Evolutionary conservation across 23 tunicate species (phyloP).

Genomic region (Halocynthia roretzi): DNA sequence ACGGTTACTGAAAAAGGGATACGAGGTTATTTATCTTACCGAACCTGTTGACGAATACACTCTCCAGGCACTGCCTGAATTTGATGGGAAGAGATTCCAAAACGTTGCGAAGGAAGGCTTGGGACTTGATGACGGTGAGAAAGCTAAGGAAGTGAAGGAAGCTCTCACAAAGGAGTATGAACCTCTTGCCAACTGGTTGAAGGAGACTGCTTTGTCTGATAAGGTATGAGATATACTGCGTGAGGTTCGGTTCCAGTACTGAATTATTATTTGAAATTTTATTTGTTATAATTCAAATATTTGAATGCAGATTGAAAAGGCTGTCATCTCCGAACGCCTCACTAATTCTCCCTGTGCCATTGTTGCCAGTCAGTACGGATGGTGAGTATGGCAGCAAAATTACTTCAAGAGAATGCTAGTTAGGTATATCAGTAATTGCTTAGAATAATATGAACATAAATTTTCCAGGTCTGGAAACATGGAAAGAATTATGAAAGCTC

Average conservation of each 20-base stretch:
- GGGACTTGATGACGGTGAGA: slow-evolving; percentile 85
- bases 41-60: slow-evolving; percentile 99
- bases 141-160: slow-evolving; percentile 89
- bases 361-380: slow-evolving; percentile 99
- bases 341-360: slow-evolving; percentile 87
- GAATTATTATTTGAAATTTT: too few relatives aligned
- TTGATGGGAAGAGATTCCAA: slow-evolving; percentile 97
- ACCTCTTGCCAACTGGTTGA: slow-evolving; percentile 87
- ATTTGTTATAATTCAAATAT: too few relatives aligned
- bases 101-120: slow-evolving; percentile 99
- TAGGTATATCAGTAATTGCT: too few relatives aligned
- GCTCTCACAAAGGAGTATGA: slow-evolving; percentile 87
- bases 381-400: slow-evolving; percentile 29
- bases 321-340: slow-evolving; percentile 86
- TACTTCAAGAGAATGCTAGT: too few relatives aligned
- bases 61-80: slow-evolving; percentile 96
- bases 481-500: slow-evolving; percentile 99
- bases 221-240: slow-evolving; percentile 29
- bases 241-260: not conserved
- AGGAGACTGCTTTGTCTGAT: slow-evolving; percentile 73
- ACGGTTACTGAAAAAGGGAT: slow-evolving; percentile 88
- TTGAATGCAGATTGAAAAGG: slow-evolving; percentile 77
- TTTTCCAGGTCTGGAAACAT: slow-evolving; percentile 95
- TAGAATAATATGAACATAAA: not conserved
- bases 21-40: slow-evolving; percentile 83